These are phyloP conservation scores for Enteromius unitaeniatus DNA, from an alignment of 2,797 vertebrate genomes.

Conservation along the genomic window DNA sequence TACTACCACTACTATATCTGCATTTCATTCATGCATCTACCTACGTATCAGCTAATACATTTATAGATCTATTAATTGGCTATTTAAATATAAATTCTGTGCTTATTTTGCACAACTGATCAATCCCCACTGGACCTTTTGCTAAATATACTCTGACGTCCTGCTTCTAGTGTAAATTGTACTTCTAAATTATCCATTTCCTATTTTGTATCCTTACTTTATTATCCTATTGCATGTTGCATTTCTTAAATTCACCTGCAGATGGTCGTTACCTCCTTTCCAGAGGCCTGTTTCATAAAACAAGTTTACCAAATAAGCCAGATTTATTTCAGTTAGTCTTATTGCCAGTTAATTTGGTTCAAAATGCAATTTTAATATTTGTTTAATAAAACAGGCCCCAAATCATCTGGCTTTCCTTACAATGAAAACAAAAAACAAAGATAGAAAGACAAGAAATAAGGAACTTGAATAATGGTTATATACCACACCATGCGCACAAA, in stretches of 20 bases:
- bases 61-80: neutral
- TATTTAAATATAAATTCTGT: no score
- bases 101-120: neutral
- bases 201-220: neutral
- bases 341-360: no score
- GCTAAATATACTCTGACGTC: no score
- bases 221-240: neutral
- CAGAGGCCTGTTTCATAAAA: neutral
- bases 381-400: no score
- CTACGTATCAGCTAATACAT: neutral
- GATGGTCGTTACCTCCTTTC: neutral
- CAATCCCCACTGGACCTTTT: neutral
- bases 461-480: neutral
- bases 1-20: neutral
- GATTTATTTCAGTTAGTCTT: no score
- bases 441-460: neutral
- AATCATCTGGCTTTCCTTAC: no score
- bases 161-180: neutral
- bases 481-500: neutral
- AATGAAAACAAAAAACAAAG: neutral
- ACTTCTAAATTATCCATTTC: neutral
- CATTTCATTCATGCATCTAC: neutral
- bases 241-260: neutral
- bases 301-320: no score
- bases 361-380: no score